These are phyloP conservation scores for Drosophila pachea DNA, from an alignment of 1,140 invertebrate species.

Conservation along the genomic window DNA sequence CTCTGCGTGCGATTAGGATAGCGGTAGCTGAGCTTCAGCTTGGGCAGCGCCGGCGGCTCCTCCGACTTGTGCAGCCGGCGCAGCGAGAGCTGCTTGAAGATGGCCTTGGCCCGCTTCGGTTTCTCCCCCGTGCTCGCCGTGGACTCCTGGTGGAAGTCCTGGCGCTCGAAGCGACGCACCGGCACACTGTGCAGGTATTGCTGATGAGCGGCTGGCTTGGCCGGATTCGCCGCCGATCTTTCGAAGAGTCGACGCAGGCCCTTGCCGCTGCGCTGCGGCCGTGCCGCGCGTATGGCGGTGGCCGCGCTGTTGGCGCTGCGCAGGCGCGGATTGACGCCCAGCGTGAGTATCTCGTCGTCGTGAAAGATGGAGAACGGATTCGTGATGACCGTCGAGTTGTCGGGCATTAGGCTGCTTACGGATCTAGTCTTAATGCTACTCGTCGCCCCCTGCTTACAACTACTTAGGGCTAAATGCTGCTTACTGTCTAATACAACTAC, in stretches of 20 bases:
- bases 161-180: conserved; percentile 68
- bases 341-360: conserved; percentile 69
- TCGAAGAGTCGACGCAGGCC: conserved; percentile 63
- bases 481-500: conserved; percentile 78
- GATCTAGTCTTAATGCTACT: conserved; percentile 70
- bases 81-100: conserved; percentile 71
- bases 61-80: conserved; percentile 52
- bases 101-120: conserved; percentile 41
- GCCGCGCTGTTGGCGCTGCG: conserved; percentile 46
- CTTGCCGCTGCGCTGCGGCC: conserved; percentile 36
- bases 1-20: conserved; percentile 76
- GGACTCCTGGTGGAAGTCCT: conserved; percentile 56
- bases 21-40: conserved; percentile 72
- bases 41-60: conserved; percentile 61
- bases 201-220: conserved; percentile 37
- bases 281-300: conserved; percentile 14
- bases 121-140: conserved; percentile 17
- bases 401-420: conserved; percentile 60
- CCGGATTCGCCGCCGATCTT: conserved; percentile 15
- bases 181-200: conserved; percentile 67
- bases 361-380: conserved; percentile 78
- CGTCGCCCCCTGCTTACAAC: conserved; percentile 36
- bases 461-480: conserved; percentile 68
- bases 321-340: conserved; percentile 62
- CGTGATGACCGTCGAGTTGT: conserved; percentile 74